Evolutionary conservation across 1,140 invertebrate species (phyloP).

Genomic region (Adoxophyes honmai): DNA sequence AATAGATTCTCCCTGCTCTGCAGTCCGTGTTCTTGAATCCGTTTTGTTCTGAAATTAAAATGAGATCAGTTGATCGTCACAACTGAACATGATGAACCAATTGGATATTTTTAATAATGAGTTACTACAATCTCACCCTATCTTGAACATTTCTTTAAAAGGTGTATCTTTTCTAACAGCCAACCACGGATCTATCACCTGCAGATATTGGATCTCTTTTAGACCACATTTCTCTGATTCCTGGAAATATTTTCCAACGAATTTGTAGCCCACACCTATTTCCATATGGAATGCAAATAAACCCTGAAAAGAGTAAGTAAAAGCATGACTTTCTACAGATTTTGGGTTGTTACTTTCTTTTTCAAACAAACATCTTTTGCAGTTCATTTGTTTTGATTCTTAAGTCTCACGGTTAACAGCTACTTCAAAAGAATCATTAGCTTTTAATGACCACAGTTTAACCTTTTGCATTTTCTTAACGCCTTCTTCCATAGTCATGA

Average conservation of each 20-base stretch:
- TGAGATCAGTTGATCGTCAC: too few relatives aligned
- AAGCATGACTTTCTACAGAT: neutral
- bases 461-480: conserved; percentile 77
- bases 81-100: too few relatives aligned
- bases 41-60: conserved; percentile 69
- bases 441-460: neutral
- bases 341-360: neutral
- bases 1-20: conserved; percentile 76
- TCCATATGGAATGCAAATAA: conserved; percentile 83
- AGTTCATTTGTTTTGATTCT: neutral
- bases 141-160: conserved; percentile 80
- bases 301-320: conserved; percentile 41
- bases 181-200: conserved; percentile 79
- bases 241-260: conserved; percentile 80
- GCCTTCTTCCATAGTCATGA: conserved; percentile 79
- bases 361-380: too few relatives aligned
- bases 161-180: conserved; percentile 79
- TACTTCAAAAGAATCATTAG: too few relatives aligned
- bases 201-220: conserved; percentile 79
- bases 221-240: conserved; percentile 84
- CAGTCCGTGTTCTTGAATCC: conserved; percentile 79
- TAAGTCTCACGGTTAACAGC: neutral
- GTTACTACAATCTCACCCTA: too few relatives aligned
- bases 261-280: conserved; percentile 78
- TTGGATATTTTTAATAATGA: too few relatives aligned